Conservation (phyloP, 2,888 invertebrate genomes). For the Pristionchus arcanus region DNA sequence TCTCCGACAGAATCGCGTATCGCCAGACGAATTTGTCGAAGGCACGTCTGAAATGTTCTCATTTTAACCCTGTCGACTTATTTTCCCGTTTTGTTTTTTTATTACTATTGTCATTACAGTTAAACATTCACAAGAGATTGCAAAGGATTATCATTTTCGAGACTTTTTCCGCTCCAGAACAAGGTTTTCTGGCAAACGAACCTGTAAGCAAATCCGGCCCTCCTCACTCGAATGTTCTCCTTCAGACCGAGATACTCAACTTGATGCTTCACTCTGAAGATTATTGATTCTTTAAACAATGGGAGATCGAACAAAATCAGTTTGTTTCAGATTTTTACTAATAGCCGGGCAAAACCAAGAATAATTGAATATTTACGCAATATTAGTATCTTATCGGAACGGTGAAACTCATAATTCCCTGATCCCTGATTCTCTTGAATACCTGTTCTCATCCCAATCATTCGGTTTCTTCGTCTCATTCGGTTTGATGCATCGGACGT, state of each 20-base stretch:
- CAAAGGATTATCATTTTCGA: too few species aligned
- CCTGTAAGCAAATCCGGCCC: conserved; percentile 86
- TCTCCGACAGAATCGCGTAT: conserved; percentile 85
- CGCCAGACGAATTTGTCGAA: conserved; percentile 78
- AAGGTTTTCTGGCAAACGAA: too few species aligned
- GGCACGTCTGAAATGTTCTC: conserved; percentile 61
- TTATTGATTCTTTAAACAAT: background rate
- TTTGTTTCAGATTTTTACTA: background rate
- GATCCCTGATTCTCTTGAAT: background rate
- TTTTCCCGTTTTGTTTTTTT: too few species aligned
- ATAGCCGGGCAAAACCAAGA: background rate
- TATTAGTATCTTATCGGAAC: background rate
- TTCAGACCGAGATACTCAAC: conserved; percentile 86
- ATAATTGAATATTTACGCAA: background rate
- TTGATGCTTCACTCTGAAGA: conserved; percentile 84
- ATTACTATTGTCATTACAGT: too few species aligned
- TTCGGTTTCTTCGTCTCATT: conserved; percentile 85
- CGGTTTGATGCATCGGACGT: conserved; percentile 86
- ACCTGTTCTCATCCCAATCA: conserved; percentile 84
- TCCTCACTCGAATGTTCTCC: conserved; percentile 85
- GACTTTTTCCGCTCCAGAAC: too few species aligned
- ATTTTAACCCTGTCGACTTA: too few species aligned
- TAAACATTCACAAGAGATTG: too few species aligned
- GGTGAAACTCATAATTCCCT: background rate
- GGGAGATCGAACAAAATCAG: background rate